Evolutionary conservation across 2,113 vertebrate species (phyloP).

Genomic region (Prunella fulvescens): DNA sequence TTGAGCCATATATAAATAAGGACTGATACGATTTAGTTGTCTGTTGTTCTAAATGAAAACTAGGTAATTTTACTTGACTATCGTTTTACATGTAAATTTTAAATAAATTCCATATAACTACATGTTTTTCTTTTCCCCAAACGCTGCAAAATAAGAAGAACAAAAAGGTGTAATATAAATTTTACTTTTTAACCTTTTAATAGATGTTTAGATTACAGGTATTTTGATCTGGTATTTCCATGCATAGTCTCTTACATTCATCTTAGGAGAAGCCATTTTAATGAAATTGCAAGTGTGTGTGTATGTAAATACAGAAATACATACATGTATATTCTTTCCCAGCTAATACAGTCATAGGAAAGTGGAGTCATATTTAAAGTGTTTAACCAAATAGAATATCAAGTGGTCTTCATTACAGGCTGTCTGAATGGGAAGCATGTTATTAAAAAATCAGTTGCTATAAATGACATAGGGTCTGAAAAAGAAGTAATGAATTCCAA

Average conservation of each 20-base stretch:
- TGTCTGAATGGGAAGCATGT: background rate
- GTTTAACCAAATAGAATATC: background rate
- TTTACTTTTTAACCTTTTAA: background rate
- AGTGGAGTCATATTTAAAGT: background rate
- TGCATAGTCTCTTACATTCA: background rate
- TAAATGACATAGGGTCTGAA: background rate
- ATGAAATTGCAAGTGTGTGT: background rate
- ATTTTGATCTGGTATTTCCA: background rate
- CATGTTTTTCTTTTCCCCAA: background rate
- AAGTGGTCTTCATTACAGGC: background rate
- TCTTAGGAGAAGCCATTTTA: background rate
- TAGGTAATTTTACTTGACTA: background rate
- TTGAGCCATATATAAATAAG: background rate
- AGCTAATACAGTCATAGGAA: background rate
- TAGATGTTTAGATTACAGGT: background rate
- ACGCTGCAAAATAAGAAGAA: background rate
- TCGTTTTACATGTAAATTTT: background rate
- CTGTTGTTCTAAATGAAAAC: background rate
- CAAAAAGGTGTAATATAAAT: fast-evolving
- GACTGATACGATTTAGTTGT: background rate
- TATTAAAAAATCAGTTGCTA: background rate
- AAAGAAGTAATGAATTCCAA: background rate
- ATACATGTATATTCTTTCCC: background rate
- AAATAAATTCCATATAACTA: background rate
- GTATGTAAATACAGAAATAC: background rate